Evolutionary conservation across 2,888 invertebrate genomes (phyloP).

Genomic region (Eupelmus urozonus): DNA sequence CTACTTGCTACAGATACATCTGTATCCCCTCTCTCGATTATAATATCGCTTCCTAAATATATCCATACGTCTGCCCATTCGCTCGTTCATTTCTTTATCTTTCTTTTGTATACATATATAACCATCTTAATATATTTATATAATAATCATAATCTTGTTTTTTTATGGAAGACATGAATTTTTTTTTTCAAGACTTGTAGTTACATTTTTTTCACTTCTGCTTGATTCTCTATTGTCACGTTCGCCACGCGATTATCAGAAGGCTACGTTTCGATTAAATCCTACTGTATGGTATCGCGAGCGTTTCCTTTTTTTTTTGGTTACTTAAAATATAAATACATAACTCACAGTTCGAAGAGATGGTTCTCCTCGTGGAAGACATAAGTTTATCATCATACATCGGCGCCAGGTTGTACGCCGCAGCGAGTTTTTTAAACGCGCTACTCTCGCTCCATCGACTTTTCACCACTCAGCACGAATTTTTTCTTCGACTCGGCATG

Average conservation of each 20-base stretch:
- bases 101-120: background rate
- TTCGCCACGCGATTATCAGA: conserved; percentile 61
- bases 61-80: background rate
- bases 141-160: no score
- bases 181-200: conserved; percentile 55
- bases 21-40: background rate
- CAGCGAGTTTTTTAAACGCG: no score
- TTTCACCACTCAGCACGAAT: no score
- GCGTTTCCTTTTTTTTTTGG: background rate
- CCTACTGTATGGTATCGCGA: no score
- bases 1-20: background rate
- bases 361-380: conserved; percentile 15
- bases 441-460: no score
- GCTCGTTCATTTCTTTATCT: background rate
- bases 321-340: no score
- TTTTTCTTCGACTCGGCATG: no score
- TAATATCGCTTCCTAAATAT: no score
- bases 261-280: conserved; percentile 10
- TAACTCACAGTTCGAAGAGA: background rate
- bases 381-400: no score
- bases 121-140: conserved; percentile 53
- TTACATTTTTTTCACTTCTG: conserved; percentile 14
- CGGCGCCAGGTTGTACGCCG: no score
- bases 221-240: conserved; percentile 66
- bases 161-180: conserved; percentile 73